Evolutionary conservation across 1,140 invertebrate species (phyloP).

Genomic region (Panagrolaimus sp.): DNA sequence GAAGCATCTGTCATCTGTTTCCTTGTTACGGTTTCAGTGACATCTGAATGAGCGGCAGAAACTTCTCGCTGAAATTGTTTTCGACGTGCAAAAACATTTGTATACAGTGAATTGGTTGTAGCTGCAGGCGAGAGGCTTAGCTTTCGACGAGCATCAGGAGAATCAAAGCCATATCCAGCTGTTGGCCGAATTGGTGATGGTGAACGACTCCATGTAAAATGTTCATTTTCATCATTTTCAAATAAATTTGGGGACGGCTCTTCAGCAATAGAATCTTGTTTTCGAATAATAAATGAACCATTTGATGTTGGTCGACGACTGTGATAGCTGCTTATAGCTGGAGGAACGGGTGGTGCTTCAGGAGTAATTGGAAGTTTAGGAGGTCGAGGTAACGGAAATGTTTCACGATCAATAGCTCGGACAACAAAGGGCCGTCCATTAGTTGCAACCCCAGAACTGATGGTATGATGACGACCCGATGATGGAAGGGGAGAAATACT

Average conservation of each 20-base stretch:
- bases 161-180: not conserved
- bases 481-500: not conserved
- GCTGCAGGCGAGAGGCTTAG: not conserved
- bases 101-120: not conserved
- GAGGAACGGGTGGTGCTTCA: not conserved
- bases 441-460: not conserved
- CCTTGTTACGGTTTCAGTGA: constrained; percentile 11
- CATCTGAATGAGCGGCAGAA: constrained; percentile 20
- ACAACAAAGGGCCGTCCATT: not conserved
- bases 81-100: constrained; percentile 6
- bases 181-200: not conserved
- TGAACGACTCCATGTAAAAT: not conserved
- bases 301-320: not conserved
- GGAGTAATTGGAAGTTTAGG: not conserved
- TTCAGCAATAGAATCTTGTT: constrained; percentile 1
- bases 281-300: not conserved
- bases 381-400: not conserved
- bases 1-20: not conserved
- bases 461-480: not conserved
- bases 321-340: not conserved
- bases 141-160: not conserved
- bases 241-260: not conserved
- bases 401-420: not conserved
- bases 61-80: constrained; percentile 4
- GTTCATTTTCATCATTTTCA: not conserved